Conservation (phyloP, 2,113 vertebrate genomes). For the Chrysochloris asiatica region DNA sequence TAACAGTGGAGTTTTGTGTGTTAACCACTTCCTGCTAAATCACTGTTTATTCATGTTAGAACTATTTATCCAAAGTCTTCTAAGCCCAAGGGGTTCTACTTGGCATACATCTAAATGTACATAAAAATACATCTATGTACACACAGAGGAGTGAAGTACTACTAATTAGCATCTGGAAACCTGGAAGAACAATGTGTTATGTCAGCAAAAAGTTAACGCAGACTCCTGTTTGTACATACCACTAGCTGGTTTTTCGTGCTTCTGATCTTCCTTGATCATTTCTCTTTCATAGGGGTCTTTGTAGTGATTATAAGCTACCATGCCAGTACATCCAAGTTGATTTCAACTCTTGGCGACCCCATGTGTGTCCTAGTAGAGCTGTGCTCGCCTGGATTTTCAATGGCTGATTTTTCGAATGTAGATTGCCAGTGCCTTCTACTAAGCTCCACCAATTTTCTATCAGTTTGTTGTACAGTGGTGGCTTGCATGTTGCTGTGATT, state of each 20-base stretch:
- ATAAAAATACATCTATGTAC: background rate
- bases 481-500: too few species aligned
- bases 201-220: background rate
- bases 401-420: too few species aligned
- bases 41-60: background rate
- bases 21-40: background rate
- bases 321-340: background rate
- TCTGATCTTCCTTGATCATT: background rate
- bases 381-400: too few species aligned
- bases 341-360: background rate
- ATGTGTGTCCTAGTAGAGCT: background rate
- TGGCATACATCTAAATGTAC: background rate
- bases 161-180: accelerated
- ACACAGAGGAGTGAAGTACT: background rate
- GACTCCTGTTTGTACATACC: background rate
- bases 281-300: background rate
- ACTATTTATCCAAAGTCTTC: background rate
- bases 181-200: background rate
- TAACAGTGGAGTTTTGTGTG: background rate
- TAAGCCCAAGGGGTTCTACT: constrained; percentile 3
- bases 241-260: background rate
- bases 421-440: too few species aligned
- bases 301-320: background rate
- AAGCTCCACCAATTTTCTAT: too few species aligned
- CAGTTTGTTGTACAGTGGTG: too few species aligned